Base-by-base conservation (phyloP, 2,113 vertebrate genomes). In the Oryzias woworae region DNA sequence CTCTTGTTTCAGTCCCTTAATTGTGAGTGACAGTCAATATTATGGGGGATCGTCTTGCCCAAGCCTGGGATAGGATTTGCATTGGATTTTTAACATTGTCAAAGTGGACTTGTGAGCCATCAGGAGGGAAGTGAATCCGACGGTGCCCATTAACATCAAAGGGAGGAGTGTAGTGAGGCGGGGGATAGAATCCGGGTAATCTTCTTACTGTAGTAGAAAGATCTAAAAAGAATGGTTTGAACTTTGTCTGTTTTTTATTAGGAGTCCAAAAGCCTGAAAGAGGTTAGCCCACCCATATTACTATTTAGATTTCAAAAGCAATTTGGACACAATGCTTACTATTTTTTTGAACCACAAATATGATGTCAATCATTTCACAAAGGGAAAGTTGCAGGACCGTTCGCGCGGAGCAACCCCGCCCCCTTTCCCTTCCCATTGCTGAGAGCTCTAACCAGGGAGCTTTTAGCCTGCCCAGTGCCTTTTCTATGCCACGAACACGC, bases 21-120 rank as follows among this genome's bases (percentile, higher is more conserved):
- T 90, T 87, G 88, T 88, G 88, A 91, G 79, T 90, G 87, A 88
- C 88, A 90, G 82, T 86, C 87, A 85, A 88, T 91, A 90, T 90
- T 89, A 83, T 63, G 70, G 76, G 83, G 83, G 76, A 80, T 58
- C 47, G 61, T 73, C 78, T 75, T 26, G 78, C 73, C 58, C 74
- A 14, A 71, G 82, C 83, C 80, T 7, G n/a, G 73, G 73, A 91
- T 89, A 84, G 81, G 88, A 92, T 93, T 92, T 92, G 86, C 90
- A 90, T 88, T 85, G 88, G 73, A 87, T 92, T 92, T 92, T 87
- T 75, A 73, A 77, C 86, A 91, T 90, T 86, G 89, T 88, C 84
- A 90, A 90, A 91, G 83, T 85, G 84, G 81, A 87, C 82, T 36
- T 62, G 66, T 60, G 73, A 87, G 85, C 81, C 79, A 70, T 83